Base-by-base conservation (phyloP, 2,113 vertebrate species). In the Azemiops feae region DNA sequence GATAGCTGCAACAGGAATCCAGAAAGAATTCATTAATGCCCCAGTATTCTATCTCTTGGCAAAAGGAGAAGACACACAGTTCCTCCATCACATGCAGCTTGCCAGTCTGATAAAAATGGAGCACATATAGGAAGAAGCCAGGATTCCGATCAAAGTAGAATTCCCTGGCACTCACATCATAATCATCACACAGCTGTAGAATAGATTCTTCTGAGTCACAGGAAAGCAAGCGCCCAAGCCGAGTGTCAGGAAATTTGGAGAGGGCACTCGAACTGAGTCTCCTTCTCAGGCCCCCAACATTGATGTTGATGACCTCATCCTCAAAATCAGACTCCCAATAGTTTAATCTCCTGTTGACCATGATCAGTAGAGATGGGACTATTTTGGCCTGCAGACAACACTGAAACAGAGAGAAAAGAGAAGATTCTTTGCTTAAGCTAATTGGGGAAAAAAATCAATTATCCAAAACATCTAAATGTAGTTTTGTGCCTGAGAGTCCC, bases 31-130 rank as follows among this genome's bases (percentile, higher is more conserved):
- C 99, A 0, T 99, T 99, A 97, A 99, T 99, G 96, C 99, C 99
- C 99, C 99, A 99, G 96, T 99, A 99, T 96, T 99, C 99, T 0
- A 99, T 99, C 97, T 99, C 99, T 97, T 99, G 99, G 95, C 98
- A 99, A 96, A 99, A 99, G 95, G 99, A 99, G 97, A 99, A 99
- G 94, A 99, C 99, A 0, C 99, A 99, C 94, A 99, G 97, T 97
- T 99, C 99, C 52, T 99, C 99, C 98, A 99, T 99, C 96, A 99
- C 98, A 27, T 99, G 99, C 92, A 99, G 98, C 96, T 98, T 99
- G 16, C 99, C 99, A 0, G 99, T 99, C 97, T 99, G 98, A 97
- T 99, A 99, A 96, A 99, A 99, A 96, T 99, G 98, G 27, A 99
- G 98, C 60, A 99, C 98, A 0, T 99, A 98, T 3, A 98, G 98